Evolutionary conservation across 1,140 invertebrate species (phyloP).

Genomic region (Polypedilum vanderplanki): DNA sequence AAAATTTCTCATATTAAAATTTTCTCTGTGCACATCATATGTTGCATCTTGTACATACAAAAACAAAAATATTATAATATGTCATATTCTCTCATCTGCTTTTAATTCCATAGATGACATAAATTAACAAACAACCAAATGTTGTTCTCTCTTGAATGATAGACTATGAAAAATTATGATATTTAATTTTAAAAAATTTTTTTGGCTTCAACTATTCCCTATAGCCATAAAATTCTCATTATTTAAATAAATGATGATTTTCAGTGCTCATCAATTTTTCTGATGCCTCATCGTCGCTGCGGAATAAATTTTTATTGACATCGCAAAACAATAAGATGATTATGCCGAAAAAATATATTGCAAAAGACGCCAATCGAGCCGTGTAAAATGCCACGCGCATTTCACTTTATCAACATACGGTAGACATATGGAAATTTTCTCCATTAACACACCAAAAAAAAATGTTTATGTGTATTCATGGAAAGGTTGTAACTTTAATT

Average conservation of each 20-base stretch:
- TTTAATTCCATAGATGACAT: neutral
- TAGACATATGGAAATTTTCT: neutral
- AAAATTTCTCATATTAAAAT: no score
- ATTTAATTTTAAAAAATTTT: no score
- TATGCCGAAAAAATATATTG: neutral
- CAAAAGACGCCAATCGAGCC: neutral
- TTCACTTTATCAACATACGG: neutral
- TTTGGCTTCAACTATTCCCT: neutral
- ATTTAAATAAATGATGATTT: neutral
- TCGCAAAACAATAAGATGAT: neutral
- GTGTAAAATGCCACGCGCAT: neutral
- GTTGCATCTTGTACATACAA: no score
- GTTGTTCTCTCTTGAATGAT: no score
- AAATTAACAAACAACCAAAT: neutral
- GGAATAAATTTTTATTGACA: neutral
- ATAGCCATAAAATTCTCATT: neutral
- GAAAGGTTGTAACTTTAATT: no score
- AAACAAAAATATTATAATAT: neutral
- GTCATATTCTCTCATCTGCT: neutral
- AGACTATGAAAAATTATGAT: no score
- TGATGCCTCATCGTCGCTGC: neutral
- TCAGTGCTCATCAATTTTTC: neutral
- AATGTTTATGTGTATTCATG: no score
- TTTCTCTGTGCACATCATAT: no score
- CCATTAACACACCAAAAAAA: no score